Evolutionary conservation across 2,888 invertebrate species (phyloP), one percentile per base, ranked within the genome.

Genomic region (Tachina grossa): DNA sequence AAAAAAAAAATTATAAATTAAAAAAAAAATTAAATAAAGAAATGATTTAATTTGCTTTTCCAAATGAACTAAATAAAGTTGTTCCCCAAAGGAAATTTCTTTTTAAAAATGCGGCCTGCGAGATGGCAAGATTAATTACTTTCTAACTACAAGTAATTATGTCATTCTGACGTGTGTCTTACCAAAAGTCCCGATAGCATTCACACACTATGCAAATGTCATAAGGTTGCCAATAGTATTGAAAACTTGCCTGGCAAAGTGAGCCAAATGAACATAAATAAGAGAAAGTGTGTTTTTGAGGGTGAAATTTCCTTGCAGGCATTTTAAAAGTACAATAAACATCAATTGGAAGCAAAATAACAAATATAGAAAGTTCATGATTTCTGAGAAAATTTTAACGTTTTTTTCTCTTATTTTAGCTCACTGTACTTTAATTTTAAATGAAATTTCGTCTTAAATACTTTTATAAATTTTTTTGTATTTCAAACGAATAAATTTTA

Each of bases 401-500:
- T 11, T 47, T 65, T 13, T 31, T n/a, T 59, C 31, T 65, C 72
- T 53, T 65, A 69, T 61, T 83, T n/a, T 59, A 63, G 31, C 65
- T 41, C 63, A 74, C 63, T 84, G 55, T 77, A 55, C 69, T 80
- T 84, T 59, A 77, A 14, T 72, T 19, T 53, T 68, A 59, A 82
- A 83, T 79, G 45, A 79, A 75, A 9, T 41, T 63, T 74, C n/a
- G 76, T 77, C 76, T 84, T 59, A 61, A 45, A 84, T 80, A 81
- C 84, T 59, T 63, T 66, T 66, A 22, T 43, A 41, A 78, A 10
- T 51, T 68, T 72, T 47, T 16, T 55, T 76, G 14, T 16, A 22
- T 9, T 45, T 77, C 74, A 41, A 63, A 82, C 82, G 55, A 72
- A 81, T 86, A 83, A 82, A 45, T 55, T 51, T 65, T 45, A 61